A percentile compares a stretch with the other conserved stretches of the same genome.
Conservation (phyloP, 2,888 invertebrate genomes). For the Seira sanloemensis region DNA sequence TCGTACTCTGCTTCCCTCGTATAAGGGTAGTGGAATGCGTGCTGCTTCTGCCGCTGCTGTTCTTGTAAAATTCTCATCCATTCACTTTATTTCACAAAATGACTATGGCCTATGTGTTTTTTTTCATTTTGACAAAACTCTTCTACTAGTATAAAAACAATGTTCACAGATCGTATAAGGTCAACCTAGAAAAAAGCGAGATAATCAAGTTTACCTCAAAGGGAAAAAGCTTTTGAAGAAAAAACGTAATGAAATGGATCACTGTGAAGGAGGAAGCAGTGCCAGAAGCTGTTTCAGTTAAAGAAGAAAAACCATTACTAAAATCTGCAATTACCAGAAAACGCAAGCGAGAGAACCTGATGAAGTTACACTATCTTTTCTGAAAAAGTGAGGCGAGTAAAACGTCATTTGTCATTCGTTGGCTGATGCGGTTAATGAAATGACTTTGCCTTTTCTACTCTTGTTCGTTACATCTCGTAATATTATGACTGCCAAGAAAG, state of each 20-base stretch:
- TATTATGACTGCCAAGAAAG: not conserved
- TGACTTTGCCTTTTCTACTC: constrained; percentile 26
- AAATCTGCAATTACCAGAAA: no score
- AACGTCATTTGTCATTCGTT: constrained; percentile 56
- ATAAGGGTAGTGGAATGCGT: constrained; percentile 24
- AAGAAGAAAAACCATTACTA: no score
- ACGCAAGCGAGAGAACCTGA: no score
- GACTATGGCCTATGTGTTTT: not conserved
- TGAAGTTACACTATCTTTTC: not conserved
- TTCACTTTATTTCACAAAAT: constrained; percentile 24
- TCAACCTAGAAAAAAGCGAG: constrained; percentile 3
- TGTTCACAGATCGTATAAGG: constrained; percentile 37
- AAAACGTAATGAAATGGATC: no score
- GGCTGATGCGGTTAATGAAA: constrained; percentile 54
- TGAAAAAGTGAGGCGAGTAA: constrained; percentile 28
- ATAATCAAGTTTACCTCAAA: not conserved
- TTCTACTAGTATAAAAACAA: not conserved
- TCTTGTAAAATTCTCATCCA: constrained; percentile 36
- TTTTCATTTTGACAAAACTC: not conserved
- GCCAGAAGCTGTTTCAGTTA: no score
- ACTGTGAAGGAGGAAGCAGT: no score
- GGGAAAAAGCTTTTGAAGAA: no score
- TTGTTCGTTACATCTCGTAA: not conserved
- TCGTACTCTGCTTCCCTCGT: constrained; percentile 37
- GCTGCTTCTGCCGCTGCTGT: constrained; percentile 12